phyloP scores from a whole-genome alignment of 2,888 invertebrate genomes.

The Tenthredo scrophulariae region DNA sequence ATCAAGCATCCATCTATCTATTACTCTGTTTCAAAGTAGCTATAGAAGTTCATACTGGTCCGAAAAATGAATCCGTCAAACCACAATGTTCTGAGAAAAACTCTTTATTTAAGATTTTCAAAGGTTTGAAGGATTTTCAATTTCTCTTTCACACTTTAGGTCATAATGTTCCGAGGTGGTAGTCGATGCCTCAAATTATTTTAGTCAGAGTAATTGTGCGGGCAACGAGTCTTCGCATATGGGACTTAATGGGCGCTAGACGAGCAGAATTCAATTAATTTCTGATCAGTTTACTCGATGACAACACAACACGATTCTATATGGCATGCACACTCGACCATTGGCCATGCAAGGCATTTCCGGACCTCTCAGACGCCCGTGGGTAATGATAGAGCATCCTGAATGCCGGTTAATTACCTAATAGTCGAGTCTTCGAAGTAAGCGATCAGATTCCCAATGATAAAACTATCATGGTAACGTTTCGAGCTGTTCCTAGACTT shows the following conservation, averaged over 20 bases:
- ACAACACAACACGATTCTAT: conserved; percentile 35
- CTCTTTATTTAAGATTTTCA: background rate
- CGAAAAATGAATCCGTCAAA: background rate
- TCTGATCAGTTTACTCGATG: conserved; percentile 48
- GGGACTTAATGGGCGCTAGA: conserved; percentile 33
- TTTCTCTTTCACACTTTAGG: background rate
- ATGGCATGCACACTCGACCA: conserved; percentile 2
- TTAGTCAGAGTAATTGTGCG: background rate
- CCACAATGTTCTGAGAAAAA: background rate
- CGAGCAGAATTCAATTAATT: conserved; percentile 48
- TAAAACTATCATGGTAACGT: conserved; percentile 6
- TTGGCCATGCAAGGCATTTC: background rate
- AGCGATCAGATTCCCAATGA: background rate
- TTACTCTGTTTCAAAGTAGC: background rate
- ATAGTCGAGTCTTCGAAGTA: conserved; percentile 29
- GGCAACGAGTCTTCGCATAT: background rate
- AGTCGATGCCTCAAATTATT: background rate
- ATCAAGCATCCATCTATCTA: background rate
- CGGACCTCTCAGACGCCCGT: conserved; percentile 24
- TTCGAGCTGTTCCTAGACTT: background rate
- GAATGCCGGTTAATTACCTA: conserved; percentile 35
- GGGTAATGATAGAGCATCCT: background rate
- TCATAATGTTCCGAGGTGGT: background rate
- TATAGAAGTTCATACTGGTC: no score
- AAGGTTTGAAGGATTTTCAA: background rate